phyloP scores from a whole-genome alignment of 1,140 invertebrate species.

The Drosophila hydei region DNA sequence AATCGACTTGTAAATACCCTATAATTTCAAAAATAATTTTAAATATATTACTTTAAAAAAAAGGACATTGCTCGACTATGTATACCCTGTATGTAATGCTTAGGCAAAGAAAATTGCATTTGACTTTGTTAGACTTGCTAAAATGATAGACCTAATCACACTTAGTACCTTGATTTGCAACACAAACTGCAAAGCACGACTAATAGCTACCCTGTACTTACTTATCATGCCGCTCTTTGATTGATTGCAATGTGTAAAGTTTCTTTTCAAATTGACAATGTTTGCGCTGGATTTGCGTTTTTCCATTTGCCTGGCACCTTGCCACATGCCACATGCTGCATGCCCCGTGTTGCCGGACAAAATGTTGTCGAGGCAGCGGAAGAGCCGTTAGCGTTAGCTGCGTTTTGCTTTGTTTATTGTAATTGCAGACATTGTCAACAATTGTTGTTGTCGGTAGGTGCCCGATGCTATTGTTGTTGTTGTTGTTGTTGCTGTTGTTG shows the following conservation, averaged over 20 bases:
- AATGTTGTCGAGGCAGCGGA: conserved; percentile 4
- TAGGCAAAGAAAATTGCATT: too few relatives aligned
- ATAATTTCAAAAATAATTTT: too few relatives aligned
- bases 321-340: neutral
- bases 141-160: too few relatives aligned
- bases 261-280: neutral
- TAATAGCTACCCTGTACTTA: neutral
- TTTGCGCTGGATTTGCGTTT: neutral
- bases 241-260: neutral
- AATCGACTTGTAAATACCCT: too few relatives aligned
- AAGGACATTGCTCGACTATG: too few relatives aligned
- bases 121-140: too few relatives aligned
- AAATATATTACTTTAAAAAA: too few relatives aligned
- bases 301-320: neutral
- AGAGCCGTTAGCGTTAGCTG: conserved; percentile 46
- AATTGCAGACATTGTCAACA: conserved; percentile 49
- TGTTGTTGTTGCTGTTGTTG: conserved; percentile 14
- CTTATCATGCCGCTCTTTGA: neutral
- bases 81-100: too few relatives aligned
- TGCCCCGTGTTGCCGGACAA: neutral
- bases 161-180: too few relatives aligned
- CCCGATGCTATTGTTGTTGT: conserved; percentile 9
- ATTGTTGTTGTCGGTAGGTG: conserved; percentile 17
- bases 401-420: conserved; percentile 55
- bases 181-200: too few relatives aligned